Percentiles rank a stretch among this genome's conserved stretches.
phyloP scores from a whole-genome alignment of 2,888 invertebrate species.

The Apodemia duryi region DNA sequence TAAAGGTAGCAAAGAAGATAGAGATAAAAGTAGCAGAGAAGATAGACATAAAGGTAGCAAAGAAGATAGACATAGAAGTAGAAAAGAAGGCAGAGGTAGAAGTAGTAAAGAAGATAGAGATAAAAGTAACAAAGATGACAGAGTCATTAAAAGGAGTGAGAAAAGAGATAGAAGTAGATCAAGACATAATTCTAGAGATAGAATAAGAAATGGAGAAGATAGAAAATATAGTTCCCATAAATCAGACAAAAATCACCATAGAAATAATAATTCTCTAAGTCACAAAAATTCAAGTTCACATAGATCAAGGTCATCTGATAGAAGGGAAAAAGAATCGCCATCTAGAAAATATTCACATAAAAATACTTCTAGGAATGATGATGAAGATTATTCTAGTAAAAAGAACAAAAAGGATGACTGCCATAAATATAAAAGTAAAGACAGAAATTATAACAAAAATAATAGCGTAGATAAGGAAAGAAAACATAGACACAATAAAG shows the following conservation, averaged over 20 bases:
- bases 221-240: constrained; percentile 28
- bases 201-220: constrained; percentile 20
- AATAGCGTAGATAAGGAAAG: neutral
- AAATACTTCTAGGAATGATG: constrained; percentile 5
- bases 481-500: constrained; percentile 17
- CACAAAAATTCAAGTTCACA: constrained; percentile 22
- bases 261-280: neutral
- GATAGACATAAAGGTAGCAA: constrained; percentile 19
- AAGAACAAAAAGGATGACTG: constrained; percentile 18
- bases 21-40: constrained; percentile 13
- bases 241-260: constrained; percentile 21
- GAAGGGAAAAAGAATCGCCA: constrained; percentile 30
- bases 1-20: constrained; percentile 9
- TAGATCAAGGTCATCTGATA: constrained; percentile 28
- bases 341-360: constrained; percentile 20
- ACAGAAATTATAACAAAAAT: constrained; percentile 23
- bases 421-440: constrained; percentile 23
- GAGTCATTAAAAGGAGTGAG: constrained; percentile 22
- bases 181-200: constrained; percentile 27
- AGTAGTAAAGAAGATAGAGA: constrained; percentile 21
- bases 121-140: constrained; percentile 17
- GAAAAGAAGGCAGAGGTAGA: constrained; percentile 21
- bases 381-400: neutral
- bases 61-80: constrained; percentile 27
- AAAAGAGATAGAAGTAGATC: constrained; percentile 28